A percentile compares a stretch with the other conserved stretches of the same genome.
Conservation (phyloP, 2,797 vertebrate genomes). For the Parauchenoglanis ngamensis region DNA sequence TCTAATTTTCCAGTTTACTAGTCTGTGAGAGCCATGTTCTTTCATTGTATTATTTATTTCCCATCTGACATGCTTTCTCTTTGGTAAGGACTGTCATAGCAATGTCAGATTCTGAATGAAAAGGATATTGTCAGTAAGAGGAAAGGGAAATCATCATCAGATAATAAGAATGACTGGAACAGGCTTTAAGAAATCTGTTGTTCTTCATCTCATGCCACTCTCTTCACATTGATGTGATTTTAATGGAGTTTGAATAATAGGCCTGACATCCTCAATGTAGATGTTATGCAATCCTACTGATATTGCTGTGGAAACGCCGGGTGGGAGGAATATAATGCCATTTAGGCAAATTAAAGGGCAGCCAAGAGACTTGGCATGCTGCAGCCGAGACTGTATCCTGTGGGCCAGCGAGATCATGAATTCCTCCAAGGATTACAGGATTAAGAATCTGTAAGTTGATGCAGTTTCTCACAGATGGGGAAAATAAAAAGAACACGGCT, state of each 20-base stretch:
- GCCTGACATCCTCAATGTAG: slow-evolving; percentile 44
- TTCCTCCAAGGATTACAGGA: slow-evolving; percentile 86
- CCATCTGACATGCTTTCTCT: slow-evolving; percentile 30
- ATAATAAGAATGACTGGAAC: slow-evolving; percentile 36
- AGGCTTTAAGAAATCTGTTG: slow-evolving; percentile 47
- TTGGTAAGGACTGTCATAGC: slow-evolving; percentile 21
- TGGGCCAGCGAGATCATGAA: slow-evolving; percentile 76
- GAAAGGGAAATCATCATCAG: slow-evolving; percentile 42
- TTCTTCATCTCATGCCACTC: slow-evolving; percentile 34
- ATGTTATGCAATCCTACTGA: slow-evolving; percentile 54
- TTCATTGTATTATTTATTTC: slow-evolving; percentile 35
- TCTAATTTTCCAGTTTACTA: slow-evolving; percentile 33
- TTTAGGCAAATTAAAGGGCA: slow-evolving; percentile 63
- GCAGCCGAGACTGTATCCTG: slow-evolving; percentile 65
- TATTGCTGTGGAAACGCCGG: slow-evolving; percentile 46
- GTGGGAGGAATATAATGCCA: slow-evolving; percentile 56
- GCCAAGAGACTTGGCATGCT: slow-evolving; percentile 66
- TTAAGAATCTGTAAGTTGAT: slow-evolving; percentile 84
- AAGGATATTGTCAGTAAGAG: slow-evolving; percentile 39
- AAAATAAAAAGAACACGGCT: slow-evolving; percentile 67
- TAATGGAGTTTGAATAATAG: slow-evolving; percentile 51
- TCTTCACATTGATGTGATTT: slow-evolving; percentile 42
- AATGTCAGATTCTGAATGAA: slow-evolving; percentile 38
- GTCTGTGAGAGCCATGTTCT: slow-evolving; percentile 10
- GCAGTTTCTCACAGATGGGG: slow-evolving; percentile 82